These are phyloP conservation scores for Cinclus mexicanus DNA, from an alignment of 2,113 vertebrate genomes.

Conservation along the genomic window DNA sequence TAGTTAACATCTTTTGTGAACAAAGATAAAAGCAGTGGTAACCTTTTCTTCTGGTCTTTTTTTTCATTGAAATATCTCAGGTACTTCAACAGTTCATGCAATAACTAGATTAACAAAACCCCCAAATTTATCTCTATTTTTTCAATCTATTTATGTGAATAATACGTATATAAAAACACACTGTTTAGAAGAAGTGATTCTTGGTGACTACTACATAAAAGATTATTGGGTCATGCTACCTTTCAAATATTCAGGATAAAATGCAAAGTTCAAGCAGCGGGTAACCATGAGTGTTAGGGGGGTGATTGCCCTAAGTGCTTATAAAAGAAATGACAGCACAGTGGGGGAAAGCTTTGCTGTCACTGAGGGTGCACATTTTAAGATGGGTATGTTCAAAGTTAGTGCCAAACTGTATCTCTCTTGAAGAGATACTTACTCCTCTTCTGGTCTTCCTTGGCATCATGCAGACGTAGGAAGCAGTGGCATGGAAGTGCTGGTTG, in stretches of 20 bases:
- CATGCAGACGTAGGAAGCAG: background rate
- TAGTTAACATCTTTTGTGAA: background rate
- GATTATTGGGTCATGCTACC: background rate
- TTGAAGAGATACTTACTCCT: background rate
- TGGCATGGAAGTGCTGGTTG: background rate
- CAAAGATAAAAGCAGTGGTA: background rate
- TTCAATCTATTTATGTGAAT: background rate
- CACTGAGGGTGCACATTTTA: background rate
- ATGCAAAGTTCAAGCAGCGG: background rate
- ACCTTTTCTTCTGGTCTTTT: background rate
- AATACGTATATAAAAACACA: background rate
- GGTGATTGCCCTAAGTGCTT: background rate
- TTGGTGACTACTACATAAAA: background rate
- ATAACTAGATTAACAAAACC: background rate
- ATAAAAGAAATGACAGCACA: background rate
- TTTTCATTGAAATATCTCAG: background rate
- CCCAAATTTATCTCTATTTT: background rate
- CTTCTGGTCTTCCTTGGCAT: background rate
- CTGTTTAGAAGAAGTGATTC: background rate
- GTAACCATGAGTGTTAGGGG: background rate
- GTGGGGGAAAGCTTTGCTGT: background rate
- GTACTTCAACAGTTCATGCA: background rate
- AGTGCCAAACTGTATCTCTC: background rate
- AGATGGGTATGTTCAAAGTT: background rate
- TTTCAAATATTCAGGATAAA: slow-evolving; percentile 7